Conservation (phyloP, 1,140 invertebrate genomes). For the Epicauta chinensis region DNA sequence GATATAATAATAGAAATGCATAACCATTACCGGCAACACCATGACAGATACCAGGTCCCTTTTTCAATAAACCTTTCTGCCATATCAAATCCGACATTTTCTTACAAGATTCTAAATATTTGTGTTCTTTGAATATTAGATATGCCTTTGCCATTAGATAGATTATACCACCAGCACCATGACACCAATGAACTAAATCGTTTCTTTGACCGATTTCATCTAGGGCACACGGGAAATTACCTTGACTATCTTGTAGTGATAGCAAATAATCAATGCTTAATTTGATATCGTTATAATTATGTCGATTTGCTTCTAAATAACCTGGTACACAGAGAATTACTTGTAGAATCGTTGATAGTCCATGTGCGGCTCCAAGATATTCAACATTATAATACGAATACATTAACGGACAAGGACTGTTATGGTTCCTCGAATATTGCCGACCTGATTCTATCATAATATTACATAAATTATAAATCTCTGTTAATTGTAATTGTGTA, state of each 20-base stretch:
- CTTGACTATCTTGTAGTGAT: constrained; percentile 47
- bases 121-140: constrained; percentile 63
- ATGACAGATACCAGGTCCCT: constrained; percentile 81
- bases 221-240: constrained; percentile 69
- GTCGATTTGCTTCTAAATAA: constrained; percentile 50
- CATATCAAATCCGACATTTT: constrained; percentile 70
- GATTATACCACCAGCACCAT: constrained; percentile 73
- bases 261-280: constrained; percentile 56
- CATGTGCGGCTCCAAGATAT: constrained; percentile 81
- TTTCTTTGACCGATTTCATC: constrained; percentile 59
- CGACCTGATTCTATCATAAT: constrained; percentile 63
- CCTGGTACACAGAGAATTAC: constrained; percentile 58
- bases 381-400: constrained; percentile 77
- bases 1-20: constrained; percentile 72
- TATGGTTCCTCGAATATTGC: constrained; percentile 54
- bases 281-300: constrained; percentile 50
- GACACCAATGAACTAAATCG: constrained; percentile 81
- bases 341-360: constrained; percentile 58
- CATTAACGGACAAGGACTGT: constrained; percentile 67
- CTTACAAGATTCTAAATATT: constrained; percentile 64
- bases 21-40: constrained; percentile 82
- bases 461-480: constrained; percentile 58
- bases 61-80: constrained; percentile 70
- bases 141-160: constrained; percentile 80
- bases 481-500: constrained; percentile 47